These are phyloP conservation scores for Argopecten irradians DNA, from an alignment of 1,140 invertebrate species.

Conservation along the genomic window DNA sequence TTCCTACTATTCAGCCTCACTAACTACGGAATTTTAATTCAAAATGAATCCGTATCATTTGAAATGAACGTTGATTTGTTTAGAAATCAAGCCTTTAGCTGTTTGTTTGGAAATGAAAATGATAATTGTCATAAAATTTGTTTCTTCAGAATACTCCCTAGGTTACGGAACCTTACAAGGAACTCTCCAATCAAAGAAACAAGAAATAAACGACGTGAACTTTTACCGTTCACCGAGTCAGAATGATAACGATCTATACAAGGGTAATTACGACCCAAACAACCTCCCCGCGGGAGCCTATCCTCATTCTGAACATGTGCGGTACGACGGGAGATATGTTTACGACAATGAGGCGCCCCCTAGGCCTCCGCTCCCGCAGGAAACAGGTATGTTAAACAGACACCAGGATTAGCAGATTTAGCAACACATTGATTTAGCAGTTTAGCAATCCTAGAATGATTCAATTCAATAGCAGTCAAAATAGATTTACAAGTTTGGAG, in stretches of 20 bases:
- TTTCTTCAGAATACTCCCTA: constrained; percentile 49
- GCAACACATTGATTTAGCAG: no score
- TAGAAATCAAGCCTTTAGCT: no score
- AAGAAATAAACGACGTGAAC: constrained; percentile 64
- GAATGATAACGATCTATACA: constrained; percentile 59
- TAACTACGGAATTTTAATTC: no score
- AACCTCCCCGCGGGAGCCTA: constrained; percentile 64
- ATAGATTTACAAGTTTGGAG: neutral
- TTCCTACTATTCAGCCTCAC: no score
- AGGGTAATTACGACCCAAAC: constrained; percentile 48
- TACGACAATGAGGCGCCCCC: constrained; percentile 82
- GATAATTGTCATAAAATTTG: constrained; percentile 76
- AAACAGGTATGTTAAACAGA: constrained; percentile 47
- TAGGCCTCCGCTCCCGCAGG: constrained; percentile 88
- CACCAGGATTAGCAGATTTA: no score
- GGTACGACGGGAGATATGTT: constrained; percentile 77
- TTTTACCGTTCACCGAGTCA: constrained; percentile 61
- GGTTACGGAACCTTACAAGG: constrained; percentile 66
- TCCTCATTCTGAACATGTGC: constrained; percentile 59
- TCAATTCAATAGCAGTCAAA: no score
- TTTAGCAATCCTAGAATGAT: no score
- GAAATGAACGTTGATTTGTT: no score
- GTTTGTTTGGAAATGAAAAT: neutral
- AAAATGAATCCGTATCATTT: no score
- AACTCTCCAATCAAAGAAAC: constrained; percentile 53